A percentile compares a stretch with the other conserved stretches of the same genome.
Evolutionary conservation across 2,113 vertebrate genomes (phyloP).

Genomic region (Astatotilapia flaviijosephi): DNA sequence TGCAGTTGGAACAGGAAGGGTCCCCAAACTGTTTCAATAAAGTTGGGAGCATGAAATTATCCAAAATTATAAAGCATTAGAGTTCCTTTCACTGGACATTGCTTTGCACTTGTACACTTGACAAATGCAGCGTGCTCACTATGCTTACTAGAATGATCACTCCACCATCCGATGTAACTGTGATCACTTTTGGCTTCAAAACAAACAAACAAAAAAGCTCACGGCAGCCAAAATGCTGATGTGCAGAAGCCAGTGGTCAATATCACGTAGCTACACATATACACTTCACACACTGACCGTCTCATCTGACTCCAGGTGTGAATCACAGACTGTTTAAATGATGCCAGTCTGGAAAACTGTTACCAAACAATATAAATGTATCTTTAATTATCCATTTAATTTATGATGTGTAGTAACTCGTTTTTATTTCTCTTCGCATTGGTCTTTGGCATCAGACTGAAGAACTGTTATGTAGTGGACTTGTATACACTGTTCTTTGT

Average conservation of each 20-base stretch:
- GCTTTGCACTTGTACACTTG: background rate
- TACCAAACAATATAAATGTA: background rate
- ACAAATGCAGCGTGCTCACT: too few species aligned
- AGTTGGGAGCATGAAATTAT: background rate
- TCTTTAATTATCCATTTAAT: background rate
- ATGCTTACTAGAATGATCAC: background rate
- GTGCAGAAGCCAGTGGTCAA: background rate
- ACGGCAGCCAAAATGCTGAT: rapidly evolving
- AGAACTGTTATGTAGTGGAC: background rate
- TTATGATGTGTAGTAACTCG: rapidly evolving
- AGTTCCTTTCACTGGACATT: background rate
- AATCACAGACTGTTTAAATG: rapidly evolving
- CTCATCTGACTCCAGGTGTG: background rate
- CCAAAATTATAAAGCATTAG: background rate
- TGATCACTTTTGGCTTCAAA: background rate
- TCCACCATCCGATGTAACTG: rapidly evolving
- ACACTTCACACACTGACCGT: background rate
- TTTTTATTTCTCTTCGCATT: background rate
- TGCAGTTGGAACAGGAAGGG: background rate
- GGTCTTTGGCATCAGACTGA: background rate
- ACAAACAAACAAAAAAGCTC: too few species aligned
- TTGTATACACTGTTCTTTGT: background rate
- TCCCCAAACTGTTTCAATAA: background rate
- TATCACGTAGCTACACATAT: rapidly evolving
- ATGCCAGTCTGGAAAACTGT: background rate